phyloP scores from a whole-genome alignment of 2,113 vertebrate species.

The Porphyrio hochstetteri region DNA sequence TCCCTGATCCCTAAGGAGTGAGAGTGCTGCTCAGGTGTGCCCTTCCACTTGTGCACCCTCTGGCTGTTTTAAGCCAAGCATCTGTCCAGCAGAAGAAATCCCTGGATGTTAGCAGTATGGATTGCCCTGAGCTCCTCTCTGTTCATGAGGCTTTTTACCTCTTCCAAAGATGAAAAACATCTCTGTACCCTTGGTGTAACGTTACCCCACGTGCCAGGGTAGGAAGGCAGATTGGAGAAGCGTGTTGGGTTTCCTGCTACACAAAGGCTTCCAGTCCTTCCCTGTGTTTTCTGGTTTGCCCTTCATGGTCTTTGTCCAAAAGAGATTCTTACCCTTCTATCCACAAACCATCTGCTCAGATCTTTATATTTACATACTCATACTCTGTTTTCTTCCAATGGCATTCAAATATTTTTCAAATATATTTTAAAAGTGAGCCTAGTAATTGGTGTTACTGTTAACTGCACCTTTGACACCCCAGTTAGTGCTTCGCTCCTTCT shows the following conservation, averaged over 20 bases:
- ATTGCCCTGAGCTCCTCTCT: neutral
- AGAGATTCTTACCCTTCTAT: neutral
- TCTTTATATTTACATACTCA: neutral
- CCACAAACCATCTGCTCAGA: neutral
- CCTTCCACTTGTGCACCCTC: neutral
- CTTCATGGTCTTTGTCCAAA: neutral
- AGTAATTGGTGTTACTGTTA: neutral
- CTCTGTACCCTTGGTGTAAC: rapidly evolving
- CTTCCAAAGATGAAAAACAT: neutral
- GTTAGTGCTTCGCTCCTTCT: neutral
- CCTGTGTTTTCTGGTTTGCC: neutral
- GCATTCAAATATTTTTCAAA: neutral
- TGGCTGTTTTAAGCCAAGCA: neutral
- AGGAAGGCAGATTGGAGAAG: neutral
- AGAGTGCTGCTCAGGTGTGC: neutral
- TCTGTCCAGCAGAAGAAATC: neutral
- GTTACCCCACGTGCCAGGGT: neutral
- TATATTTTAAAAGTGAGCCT: neutral
- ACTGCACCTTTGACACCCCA: neutral
- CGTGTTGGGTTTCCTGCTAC: neutral
- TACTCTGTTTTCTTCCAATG: neutral
- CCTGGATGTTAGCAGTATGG: neutral
- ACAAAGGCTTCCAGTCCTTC: neutral
- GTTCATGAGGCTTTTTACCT: neutral
- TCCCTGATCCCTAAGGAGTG: neutral